Conservation (phyloP, 35 echinoderm and acorn worm species). For the Amphiura filiformis region DNA sequence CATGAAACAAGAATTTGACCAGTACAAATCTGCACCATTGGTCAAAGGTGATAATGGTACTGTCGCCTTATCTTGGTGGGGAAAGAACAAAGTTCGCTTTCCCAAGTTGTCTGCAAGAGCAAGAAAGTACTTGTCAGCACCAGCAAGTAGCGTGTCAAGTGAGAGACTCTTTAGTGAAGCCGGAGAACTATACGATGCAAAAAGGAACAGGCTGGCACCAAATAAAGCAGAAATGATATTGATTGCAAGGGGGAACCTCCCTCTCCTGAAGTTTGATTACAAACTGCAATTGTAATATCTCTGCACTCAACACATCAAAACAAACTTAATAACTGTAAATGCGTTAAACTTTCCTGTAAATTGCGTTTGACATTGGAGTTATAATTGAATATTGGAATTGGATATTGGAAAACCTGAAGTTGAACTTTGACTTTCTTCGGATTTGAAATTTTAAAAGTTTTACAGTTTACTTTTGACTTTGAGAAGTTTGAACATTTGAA, state of each 20-base stretch:
- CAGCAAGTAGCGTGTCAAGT: conserved; percentile 30
- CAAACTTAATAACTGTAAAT: too few relatives aligned
- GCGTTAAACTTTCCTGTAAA: too few relatives aligned
- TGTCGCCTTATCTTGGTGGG: conserved; percentile 37
- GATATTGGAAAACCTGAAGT: too few relatives aligned
- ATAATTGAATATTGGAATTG: too few relatives aligned
- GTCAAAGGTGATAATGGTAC: conserved; percentile 4
- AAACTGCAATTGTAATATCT: background rate
- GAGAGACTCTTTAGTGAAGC: conserved; percentile 44
- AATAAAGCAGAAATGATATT: background rate
- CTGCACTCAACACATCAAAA: too few relatives aligned
- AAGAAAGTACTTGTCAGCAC: conserved; percentile 33
- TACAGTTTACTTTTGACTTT: too few relatives aligned
- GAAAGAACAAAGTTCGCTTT: conserved; percentile 4
- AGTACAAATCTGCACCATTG: background rate
- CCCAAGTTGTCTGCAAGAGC: background rate
- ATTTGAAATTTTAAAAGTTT: too few relatives aligned
- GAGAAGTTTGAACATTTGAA: too few relatives aligned
- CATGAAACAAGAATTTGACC: background rate
- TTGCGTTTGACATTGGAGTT: too few relatives aligned
- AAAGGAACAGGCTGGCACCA: conserved; percentile 34
- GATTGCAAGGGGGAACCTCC: background rate
- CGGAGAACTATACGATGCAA: conserved; percentile 20
- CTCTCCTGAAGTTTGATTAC: background rate
- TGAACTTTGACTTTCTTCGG: too few relatives aligned